phyloP scores from a whole-genome alignment of 2,888 invertebrate genomes.

The Polydrusus tereticollis region DNA sequence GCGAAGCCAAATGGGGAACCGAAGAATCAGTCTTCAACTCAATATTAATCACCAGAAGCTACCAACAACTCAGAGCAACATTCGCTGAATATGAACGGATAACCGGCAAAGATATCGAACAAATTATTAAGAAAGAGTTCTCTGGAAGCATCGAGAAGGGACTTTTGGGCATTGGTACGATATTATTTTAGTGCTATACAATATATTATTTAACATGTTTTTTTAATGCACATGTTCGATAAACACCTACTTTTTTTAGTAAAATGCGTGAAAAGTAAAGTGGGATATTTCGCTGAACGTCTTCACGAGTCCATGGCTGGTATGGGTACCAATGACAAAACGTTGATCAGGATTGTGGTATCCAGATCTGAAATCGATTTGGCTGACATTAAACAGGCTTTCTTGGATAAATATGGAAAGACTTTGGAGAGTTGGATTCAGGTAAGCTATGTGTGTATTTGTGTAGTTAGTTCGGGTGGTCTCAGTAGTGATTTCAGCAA shows the following conservation, averaged over 20 bases:
- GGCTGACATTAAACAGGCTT: constrained; percentile 92
- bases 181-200: constrained; percentile 3
- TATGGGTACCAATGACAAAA: constrained; percentile 90
- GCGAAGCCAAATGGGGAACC: constrained; percentile 90
- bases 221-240: no score
- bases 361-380: constrained; percentile 93
- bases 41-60: constrained; percentile 88
- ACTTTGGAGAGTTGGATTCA: constrained; percentile 87
- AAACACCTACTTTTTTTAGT: constrained; percentile 73
- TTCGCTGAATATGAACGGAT: constrained; percentile 88
- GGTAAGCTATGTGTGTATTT: constrained; percentile 72
- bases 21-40: constrained; percentile 90
- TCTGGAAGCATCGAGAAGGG: constrained; percentile 90
- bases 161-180: constrained; percentile 87
- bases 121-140: constrained; percentile 89
- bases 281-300: constrained; percentile 92
- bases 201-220: constrained; percentile 22
- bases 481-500: no score
- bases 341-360: constrained; percentile 91
- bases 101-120: constrained; percentile 86
- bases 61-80: constrained; percentile 87
- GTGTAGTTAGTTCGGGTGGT: not conserved
- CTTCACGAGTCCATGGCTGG: constrained; percentile 93
- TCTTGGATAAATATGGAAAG: constrained; percentile 85
- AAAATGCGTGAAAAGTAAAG: constrained; percentile 90